phyloP scores from a whole-genome alignment of 2,797 vertebrate genomes.

The Sphaeramia orbicularis region DNA sequence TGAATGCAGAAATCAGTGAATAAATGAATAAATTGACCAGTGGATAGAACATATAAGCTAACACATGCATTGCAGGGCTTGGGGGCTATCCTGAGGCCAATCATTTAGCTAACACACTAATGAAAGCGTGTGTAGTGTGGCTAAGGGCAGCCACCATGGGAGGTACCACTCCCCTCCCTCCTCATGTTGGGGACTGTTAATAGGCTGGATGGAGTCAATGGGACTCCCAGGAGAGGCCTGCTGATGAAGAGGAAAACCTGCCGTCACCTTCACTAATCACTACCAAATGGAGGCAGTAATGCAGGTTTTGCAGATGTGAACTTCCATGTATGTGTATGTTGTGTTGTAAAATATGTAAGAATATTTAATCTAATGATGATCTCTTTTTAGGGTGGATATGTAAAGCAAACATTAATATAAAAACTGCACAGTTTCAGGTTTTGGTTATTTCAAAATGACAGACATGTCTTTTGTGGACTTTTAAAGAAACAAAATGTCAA shows the following conservation, averaged over 20 bases:
- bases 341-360: slow-evolving; percentile 22
- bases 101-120: slow-evolving; percentile 87
- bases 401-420: not conserved
- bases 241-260: slow-evolving; percentile 85
- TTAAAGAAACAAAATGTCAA: too few relatives aligned
- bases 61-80: slow-evolving; percentile 77
- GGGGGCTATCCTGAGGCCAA: slow-evolving; percentile 87
- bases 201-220: slow-evolving; percentile 82
- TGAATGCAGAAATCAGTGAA: slow-evolving; percentile 66
- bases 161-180: slow-evolving; percentile 76
- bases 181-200: slow-evolving; percentile 81
- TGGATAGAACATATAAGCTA: slow-evolving; percentile 72
- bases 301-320: slow-evolving; percentile 72
- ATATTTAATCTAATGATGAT: not conserved
- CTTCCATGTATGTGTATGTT: slow-evolving; percentile 41
- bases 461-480: too few relatives aligned
- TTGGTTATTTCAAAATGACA: too few relatives aligned
- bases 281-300: slow-evolving; percentile 78
- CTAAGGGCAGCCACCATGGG: slow-evolving; percentile 85
- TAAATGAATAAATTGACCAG: slow-evolving; percentile 82
- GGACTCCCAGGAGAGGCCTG: slow-evolving; percentile 80
- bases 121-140: slow-evolving; percentile 84
- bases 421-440: too few relatives aligned
- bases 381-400: not conserved
- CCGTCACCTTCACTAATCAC: slow-evolving; percentile 81